Evolutionary conservation across 2,113 vertebrate genomes (phyloP).

Genomic region (Pteropus alecto): DNA sequence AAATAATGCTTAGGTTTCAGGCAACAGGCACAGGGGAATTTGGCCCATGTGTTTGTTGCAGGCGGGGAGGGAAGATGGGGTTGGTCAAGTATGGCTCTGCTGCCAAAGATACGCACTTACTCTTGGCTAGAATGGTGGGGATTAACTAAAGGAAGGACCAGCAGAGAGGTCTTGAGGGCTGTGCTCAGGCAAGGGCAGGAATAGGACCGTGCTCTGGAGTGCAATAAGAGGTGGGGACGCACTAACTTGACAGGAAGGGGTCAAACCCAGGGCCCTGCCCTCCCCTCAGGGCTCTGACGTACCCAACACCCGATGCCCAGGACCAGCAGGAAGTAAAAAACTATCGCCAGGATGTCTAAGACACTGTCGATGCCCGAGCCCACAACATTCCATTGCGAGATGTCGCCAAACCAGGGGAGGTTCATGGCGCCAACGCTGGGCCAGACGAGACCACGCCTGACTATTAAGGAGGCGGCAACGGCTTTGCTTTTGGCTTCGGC

Average conservation of each 20-base stretch:
- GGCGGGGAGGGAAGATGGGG: accelerated
- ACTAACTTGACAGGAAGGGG: background rate
- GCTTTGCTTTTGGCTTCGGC: background rate
- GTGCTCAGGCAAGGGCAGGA: too few relatives aligned
- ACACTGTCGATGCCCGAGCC: conserved; percentile 60
- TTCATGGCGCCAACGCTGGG: background rate
- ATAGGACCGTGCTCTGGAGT: background rate
- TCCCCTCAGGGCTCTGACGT: conserved; percentile 29
- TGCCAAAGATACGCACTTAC: too few relatives aligned
- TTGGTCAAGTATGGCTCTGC: background rate
- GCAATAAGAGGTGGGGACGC: accelerated
- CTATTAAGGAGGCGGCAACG: accelerated
- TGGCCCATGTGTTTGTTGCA: background rate
- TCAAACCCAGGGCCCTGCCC: background rate
- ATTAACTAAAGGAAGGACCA: background rate
- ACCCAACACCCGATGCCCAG: conserved; percentile 86
- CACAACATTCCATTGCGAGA: background rate
- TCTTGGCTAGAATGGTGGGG: background rate
- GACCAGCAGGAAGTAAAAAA: conserved; percentile 86
- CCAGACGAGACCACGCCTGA: accelerated
- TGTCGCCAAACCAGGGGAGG: accelerated
- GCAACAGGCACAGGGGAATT: accelerated
- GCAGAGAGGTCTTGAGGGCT: too few relatives aligned
- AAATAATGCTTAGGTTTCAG: background rate
- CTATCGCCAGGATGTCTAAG: conserved; percentile 84